These are phyloP conservation scores for Mobula hypostoma DNA, from an alignment of 2,113 vertebrate species.

Conservation along the genomic window DNA sequence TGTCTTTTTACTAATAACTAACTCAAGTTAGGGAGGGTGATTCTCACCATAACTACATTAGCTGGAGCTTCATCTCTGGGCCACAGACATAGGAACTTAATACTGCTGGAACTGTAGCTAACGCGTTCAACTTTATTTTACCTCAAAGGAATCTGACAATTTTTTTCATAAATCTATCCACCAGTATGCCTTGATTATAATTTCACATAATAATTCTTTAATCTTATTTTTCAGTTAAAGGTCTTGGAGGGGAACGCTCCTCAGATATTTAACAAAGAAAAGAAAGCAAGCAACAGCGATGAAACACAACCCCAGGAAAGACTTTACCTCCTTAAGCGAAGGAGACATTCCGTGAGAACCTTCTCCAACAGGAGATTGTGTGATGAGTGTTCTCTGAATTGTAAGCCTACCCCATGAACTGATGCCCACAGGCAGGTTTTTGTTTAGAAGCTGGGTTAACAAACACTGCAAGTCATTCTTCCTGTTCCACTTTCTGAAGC, in stretches of 20 bases:
- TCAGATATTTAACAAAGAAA: neutral
- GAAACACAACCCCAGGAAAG: neutral
- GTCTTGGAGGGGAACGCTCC: neutral
- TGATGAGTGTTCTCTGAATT: slow-evolving; percentile 8
- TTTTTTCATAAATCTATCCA: neutral
- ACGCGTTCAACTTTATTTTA: neutral
- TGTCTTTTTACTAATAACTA: neutral
- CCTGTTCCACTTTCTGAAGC: neutral
- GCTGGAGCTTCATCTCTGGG: neutral
- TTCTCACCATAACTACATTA: neutral
- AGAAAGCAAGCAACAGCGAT: neutral
- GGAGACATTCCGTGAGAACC: neutral
- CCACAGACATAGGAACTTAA: neutral
- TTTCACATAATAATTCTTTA: neutral
- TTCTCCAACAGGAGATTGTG: neutral
- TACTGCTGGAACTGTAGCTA: neutral
- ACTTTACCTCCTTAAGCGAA: neutral
- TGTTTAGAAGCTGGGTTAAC: neutral
- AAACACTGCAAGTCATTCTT: slow-evolving; percentile 39
- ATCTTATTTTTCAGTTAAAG: neutral
- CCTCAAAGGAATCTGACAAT: neutral
- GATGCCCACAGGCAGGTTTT: slow-evolving; percentile 39
- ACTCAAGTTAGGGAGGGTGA: neutral
- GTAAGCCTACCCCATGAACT: neutral
- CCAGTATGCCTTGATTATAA: neutral